Percentiles rank a stretch among this genome's conserved stretches.
These are phyloP conservation scores for Tiliacea aurago DNA, from an alignment of 2,888 invertebrate species.

Conservation along the genomic window DNA sequence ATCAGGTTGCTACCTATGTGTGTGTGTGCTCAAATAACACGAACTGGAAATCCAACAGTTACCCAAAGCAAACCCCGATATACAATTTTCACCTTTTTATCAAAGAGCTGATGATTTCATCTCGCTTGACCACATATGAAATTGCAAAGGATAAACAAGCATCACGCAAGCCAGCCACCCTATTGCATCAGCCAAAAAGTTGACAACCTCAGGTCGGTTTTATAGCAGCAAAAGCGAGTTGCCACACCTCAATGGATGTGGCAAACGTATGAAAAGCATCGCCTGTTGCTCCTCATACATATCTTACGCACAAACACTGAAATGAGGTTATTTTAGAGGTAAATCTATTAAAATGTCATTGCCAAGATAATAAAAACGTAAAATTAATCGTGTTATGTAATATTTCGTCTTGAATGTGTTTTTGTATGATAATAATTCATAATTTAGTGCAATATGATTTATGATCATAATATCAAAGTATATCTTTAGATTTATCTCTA, in stretches of 20 bases:
- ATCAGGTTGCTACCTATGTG: slow-evolving; percentile 40
- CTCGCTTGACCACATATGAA: slow-evolving; percentile 66
- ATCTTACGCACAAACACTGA: slow-evolving; percentile 39
- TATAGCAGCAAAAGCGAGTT: slow-evolving; percentile 74
- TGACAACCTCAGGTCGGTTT: slow-evolving; percentile 78
- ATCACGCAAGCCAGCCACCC: slow-evolving; percentile 79
- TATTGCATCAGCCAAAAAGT: slow-evolving; percentile 88
- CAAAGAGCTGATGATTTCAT: slow-evolving; percentile 67
- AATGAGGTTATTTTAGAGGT: slow-evolving; percentile 31
- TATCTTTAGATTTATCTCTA: slow-evolving; percentile 7
- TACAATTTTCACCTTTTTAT: slow-evolving; percentile 71
- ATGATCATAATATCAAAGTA: slow-evolving; percentile 3
- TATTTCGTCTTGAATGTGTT: slow-evolving; percentile 1
- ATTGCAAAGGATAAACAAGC: slow-evolving; percentile 75
- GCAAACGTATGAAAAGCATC: slow-evolving; percentile 67
- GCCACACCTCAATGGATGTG: slow-evolving; percentile 72
- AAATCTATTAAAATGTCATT: slow-evolving; percentile 60
- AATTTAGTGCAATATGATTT: slow-evolving; percentile 6
- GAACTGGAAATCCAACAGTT: slow-evolving; percentile 61
- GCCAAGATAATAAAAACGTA: slow-evolving; percentile 45
- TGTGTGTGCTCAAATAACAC: slow-evolving; percentile 52
- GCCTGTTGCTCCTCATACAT: slow-evolving; percentile 51
- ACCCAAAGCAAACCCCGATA: slow-evolving; percentile 54
- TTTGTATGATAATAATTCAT: not conserved
- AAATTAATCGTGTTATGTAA: slow-evolving; percentile 15